These are phyloP conservation scores for Isoperla grammatica DNA, from an alignment of 2,888 invertebrate species.

Conservation along the genomic window DNA sequence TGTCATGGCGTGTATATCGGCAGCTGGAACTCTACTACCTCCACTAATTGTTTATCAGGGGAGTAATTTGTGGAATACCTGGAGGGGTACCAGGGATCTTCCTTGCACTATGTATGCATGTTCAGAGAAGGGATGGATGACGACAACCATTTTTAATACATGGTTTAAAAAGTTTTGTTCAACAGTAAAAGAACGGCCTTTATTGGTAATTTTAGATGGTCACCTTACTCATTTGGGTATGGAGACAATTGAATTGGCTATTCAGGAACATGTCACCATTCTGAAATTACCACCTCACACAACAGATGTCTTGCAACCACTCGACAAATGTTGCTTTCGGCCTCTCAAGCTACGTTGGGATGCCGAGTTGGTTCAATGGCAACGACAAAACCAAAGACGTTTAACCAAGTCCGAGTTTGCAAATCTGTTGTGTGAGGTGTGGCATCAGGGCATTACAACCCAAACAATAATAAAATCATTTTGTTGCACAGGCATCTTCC, in stretches of 20 bases:
- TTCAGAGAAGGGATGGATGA: constrained; percentile 26
- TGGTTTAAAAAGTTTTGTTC: constrained; percentile 17
- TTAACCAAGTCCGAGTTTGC: constrained; percentile 24
- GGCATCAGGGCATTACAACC: constrained; percentile 22
- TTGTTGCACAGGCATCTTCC: too few species aligned
- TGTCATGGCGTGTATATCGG: constrained; percentile 24
- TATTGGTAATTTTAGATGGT: constrained; percentile 23
- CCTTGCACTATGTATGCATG: constrained; percentile 10
- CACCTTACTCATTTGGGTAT: constrained; percentile 21
- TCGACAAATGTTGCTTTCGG: constrained; percentile 25
- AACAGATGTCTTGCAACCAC: constrained; percentile 22
- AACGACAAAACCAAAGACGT: constrained; percentile 18
- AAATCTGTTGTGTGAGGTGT: constrained; percentile 23
- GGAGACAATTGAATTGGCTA: constrained; percentile 18
- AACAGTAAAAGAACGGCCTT: constrained; percentile 11
- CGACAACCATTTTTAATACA: constrained; percentile 11
- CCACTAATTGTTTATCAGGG: constrained; percentile 20
- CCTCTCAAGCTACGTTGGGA: constrained; percentile 24
- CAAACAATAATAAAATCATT: constrained; percentile 17
- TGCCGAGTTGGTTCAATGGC: constrained; percentile 19
- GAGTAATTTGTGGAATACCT: too few species aligned
- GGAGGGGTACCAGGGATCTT: constrained; percentile 6
- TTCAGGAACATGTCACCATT: constrained; percentile 14
- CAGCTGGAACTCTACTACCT: constrained; percentile 21
- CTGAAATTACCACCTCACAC: constrained; percentile 24